phyloP scores from a whole-genome alignment of 2,113 vertebrate genomes.

The Scophthalmus maximus region DNA sequence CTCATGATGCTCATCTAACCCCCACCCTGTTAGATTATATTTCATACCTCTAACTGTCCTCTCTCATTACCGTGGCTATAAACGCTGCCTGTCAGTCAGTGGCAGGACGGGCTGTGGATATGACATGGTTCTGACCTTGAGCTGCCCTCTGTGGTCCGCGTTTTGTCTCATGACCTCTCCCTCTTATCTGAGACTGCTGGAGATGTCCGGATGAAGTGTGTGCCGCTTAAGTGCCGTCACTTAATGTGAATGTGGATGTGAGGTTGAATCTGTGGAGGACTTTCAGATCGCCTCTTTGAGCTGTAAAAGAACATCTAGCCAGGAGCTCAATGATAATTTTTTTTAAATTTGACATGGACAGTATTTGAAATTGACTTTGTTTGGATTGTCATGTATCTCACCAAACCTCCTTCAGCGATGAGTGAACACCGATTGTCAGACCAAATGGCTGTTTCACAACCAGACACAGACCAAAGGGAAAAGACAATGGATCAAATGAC shows the following conservation, averaged over 20 bases:
- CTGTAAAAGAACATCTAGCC: no score
- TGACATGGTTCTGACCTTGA: conserved; percentile 56
- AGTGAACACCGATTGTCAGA: no score
- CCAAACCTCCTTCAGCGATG: no score
- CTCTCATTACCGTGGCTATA: conserved; percentile 69
- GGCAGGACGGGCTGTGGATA: no score
- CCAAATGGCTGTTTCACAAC: no score
- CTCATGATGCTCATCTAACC: not conserved
- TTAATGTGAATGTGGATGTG: not conserved
- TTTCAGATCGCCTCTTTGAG: not conserved
- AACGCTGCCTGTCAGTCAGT: conserved; percentile 62
- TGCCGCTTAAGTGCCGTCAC: not conserved
- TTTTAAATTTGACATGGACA: no score
- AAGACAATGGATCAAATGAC: not conserved
- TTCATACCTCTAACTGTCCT: conserved; percentile 71
- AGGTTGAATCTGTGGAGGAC: not conserved
- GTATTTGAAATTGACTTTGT: no score
- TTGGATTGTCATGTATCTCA: no score
- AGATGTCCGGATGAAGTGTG: not conserved
- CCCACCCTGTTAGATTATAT: conserved; percentile 66
- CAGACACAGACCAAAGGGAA: no score
- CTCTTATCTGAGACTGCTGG: not conserved
- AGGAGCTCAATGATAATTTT: no score
- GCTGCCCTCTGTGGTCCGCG: conserved; percentile 18
- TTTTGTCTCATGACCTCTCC: conserved; percentile 26